These are phyloP conservation scores for Amphibalanus amphitrite DNA, from an alignment of 1,140 invertebrate genomes.

Conservation along the genomic window DNA sequence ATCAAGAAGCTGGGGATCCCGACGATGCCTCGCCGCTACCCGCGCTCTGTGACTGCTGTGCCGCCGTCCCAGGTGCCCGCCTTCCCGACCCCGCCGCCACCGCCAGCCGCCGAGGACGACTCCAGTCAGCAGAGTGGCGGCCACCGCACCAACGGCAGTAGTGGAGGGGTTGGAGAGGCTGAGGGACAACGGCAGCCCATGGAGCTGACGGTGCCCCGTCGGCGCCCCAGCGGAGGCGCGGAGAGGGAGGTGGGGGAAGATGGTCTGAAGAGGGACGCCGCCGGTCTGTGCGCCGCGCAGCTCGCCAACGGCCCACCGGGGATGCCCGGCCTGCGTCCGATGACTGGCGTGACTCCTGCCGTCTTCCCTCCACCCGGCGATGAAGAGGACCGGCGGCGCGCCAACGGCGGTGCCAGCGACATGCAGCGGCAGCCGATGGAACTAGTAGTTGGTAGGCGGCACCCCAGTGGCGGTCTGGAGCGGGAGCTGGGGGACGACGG, in stretches of 20 bases:
- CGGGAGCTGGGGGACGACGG: not conserved
- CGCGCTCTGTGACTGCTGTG: not conserved
- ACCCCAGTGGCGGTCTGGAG: not conserved
- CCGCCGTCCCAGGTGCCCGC: not conserved
- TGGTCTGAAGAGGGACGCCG: not conserved
- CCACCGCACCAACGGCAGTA: not conserved
- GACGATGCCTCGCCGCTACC: constrained; percentile 29
- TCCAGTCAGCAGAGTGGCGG: not conserved
- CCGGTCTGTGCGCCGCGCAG: not conserved
- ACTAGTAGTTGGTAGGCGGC: constrained; percentile 1
- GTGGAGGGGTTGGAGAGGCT: no score
- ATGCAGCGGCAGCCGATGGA: constrained; percentile 4
- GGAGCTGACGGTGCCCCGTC: not conserved
- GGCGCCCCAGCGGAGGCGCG: not conserved
- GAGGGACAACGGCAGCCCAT: not conserved
- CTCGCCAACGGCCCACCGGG: not conserved
- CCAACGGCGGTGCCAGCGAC: not conserved
- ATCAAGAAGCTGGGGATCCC: constrained; percentile 77
- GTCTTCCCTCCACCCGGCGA: not conserved
- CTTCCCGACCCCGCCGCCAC: not conserved
- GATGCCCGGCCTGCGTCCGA: not conserved
- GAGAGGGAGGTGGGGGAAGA: not conserved
- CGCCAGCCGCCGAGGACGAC: not conserved
- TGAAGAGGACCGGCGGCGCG: not conserved
- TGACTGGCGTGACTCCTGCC: no score